A percentile compares a stretch with the other conserved stretches of the same genome.
Evolutionary conservation across 2,888 invertebrate genomes (phyloP).

Genomic region (Lamellibrachia columna): DNA sequence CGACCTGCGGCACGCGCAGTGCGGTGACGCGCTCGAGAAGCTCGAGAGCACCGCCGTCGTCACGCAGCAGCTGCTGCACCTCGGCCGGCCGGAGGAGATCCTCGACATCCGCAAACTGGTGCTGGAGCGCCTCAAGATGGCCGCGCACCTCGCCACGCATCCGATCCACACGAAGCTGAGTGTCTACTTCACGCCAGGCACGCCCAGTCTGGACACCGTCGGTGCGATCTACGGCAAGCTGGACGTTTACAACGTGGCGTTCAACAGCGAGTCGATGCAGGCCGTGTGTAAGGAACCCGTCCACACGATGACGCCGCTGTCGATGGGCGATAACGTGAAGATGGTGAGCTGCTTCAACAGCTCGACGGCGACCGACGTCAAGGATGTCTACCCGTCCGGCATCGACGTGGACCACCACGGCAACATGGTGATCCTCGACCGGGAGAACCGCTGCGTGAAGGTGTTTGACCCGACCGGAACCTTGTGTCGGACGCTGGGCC

Average conservation of each 20-base stretch:
- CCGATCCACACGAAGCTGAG: constrained; percentile 45
- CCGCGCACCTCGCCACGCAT: constrained; percentile 49
- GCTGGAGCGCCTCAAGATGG: constrained; percentile 49
- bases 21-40: constrained; percentile 25
- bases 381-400: constrained; percentile 59
- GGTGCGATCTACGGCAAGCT: constrained; percentile 51
- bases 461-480: constrained; percentile 48
- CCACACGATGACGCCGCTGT: constrained; percentile 17
- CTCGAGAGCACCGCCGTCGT: constrained; percentile 32
- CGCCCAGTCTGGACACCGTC: constrained; percentile 44
- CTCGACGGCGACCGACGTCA: constrained; percentile 45
- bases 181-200: constrained; percentile 48
- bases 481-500: constrained; percentile 45
- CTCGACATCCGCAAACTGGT: constrained; percentile 46
- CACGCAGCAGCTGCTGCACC: constrained; percentile 38
- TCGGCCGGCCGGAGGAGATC: constrained; percentile 53
- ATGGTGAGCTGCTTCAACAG: constrained; percentile 45
- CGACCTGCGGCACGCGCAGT: constrained; percentile 25
- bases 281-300: not conserved
- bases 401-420: constrained; percentile 46
- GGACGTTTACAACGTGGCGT: constrained; percentile 42
- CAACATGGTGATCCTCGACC: constrained; percentile 54
- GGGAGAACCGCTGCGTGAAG: constrained; percentile 57
- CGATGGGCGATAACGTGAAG: constrained; percentile 19
- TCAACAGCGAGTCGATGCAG: constrained; percentile 41